phyloP scores from a whole-genome alignment of 2,113 vertebrate species.

The Chauna torquata region DNA sequence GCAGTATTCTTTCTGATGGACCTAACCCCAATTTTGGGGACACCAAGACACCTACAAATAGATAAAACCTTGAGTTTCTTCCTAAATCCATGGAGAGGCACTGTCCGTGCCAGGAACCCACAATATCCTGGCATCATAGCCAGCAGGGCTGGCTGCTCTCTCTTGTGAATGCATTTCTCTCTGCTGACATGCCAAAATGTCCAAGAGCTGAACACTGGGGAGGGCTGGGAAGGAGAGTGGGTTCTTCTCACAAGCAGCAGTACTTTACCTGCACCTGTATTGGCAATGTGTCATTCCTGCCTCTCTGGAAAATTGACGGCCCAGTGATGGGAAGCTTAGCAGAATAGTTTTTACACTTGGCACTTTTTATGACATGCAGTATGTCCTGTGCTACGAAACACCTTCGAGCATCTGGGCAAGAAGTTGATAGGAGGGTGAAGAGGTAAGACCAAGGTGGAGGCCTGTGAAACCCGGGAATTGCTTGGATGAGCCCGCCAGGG shows the following conservation, averaged over 20 bases:
- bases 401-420: not conserved
- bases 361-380: not conserved
- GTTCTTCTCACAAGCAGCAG: not conserved
- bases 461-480: not conserved
- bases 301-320: not conserved
- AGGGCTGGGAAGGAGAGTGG: not conserved
- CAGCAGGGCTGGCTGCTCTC: slow-evolving; percentile 19
- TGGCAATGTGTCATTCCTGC: not conserved
- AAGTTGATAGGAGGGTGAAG: not conserved
- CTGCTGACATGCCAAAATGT: not conserved
- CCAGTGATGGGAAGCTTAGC: not conserved
- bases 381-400: not conserved
- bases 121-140: not conserved
- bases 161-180: slow-evolving; percentile 4
- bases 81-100: not conserved
- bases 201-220: not conserved
- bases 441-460: not conserved
- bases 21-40: not conserved
- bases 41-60: not conserved
- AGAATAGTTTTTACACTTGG: not conserved
- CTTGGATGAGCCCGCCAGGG: not conserved
- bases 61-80: not conserved
- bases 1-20: not conserved
- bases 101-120: not conserved
- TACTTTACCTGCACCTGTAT: not conserved